Evolutionary conservation across 1,140 invertebrate genomes (phyloP).

Genomic region (Lepidurus packardi): DNA sequence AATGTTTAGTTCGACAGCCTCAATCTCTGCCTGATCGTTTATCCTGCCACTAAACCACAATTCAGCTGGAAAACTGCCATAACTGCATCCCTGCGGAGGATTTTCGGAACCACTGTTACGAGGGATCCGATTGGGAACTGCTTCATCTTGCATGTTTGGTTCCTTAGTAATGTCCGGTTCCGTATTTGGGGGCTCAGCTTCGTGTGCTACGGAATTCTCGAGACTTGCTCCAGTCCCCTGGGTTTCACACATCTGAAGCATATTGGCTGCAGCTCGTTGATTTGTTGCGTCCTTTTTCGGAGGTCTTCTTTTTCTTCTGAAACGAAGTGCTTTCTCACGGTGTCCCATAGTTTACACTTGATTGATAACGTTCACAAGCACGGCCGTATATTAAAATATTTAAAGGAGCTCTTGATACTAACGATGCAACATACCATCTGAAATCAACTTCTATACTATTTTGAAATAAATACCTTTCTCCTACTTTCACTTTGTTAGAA

Average conservation of each 20-base stretch:
- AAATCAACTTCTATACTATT: neutral
- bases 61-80: too few relatives aligned
- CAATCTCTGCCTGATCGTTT: too few relatives aligned
- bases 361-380: neutral
- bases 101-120: too few relatives aligned
- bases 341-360: slow-evolving; percentile 5
- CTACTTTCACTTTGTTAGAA: slow-evolving; percentile 6
- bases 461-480: slow-evolving; percentile 2
- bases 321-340: neutral
- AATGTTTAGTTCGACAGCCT: too few relatives aligned
- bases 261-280: neutral
- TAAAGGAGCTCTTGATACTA: slow-evolving; percentile 6
- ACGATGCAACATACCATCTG: neutral
- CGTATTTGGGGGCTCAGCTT: slow-evolving; percentile 4
- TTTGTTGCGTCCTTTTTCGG: slow-evolving; percentile 5
- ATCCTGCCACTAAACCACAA: too few relatives aligned
- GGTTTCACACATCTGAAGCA: neutral
- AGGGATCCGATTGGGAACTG: neutral
- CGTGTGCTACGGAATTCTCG: slow-evolving; percentile 4
- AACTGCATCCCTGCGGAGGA: too few relatives aligned
- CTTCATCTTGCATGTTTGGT: neutral
- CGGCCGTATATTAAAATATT: slow-evolving; percentile 2
- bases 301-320: slow-evolving; percentile 6
- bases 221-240: neutral
- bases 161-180: slow-evolving; percentile 1